These are phyloP conservation scores for Micromussa lordhowensis DNA, from an alignment of 92 coral and sea anemone species.

Conservation along the genomic window DNA sequence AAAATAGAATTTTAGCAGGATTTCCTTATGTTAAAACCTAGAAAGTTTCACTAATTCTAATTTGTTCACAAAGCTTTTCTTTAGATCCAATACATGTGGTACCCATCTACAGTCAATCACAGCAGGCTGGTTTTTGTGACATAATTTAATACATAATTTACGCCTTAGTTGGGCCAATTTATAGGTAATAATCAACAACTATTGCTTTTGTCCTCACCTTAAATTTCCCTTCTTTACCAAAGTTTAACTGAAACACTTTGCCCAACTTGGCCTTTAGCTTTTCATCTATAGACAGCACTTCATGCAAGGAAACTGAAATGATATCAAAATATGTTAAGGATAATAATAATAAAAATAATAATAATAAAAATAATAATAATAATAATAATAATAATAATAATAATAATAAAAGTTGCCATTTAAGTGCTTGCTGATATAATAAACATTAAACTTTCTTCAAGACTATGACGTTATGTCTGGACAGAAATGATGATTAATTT, in stretches of 20 bases:
- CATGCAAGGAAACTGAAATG: conserved; percentile 20
- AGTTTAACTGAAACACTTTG: not conserved
- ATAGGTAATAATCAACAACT: no score
- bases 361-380: no score
- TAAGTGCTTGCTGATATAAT: no score
- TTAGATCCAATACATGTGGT: not conserved
- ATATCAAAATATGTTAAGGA: no score
- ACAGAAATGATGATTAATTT: no score
- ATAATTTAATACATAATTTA: no score
- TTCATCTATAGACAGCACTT: conserved; percentile 5
- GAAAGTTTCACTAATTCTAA: not conserved
- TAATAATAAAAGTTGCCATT: not conserved
- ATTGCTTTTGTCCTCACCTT: not conserved
- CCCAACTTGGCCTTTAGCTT: conserved; percentile 17
- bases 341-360: no score
- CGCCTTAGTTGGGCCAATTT: no score
- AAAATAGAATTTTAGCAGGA: not conserved
- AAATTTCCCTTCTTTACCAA: not conserved
- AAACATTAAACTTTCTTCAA: no score
- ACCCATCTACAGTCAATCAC: not conserved
- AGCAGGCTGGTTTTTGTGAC: conserved; percentile 8
- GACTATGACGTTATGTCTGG: no score
- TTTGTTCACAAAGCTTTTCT: not conserved
- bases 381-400: no score
- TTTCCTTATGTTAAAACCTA: not conserved